Conservation (phyloP, 2,113 vertebrate species). For the Baryphthengus martii region DNA sequence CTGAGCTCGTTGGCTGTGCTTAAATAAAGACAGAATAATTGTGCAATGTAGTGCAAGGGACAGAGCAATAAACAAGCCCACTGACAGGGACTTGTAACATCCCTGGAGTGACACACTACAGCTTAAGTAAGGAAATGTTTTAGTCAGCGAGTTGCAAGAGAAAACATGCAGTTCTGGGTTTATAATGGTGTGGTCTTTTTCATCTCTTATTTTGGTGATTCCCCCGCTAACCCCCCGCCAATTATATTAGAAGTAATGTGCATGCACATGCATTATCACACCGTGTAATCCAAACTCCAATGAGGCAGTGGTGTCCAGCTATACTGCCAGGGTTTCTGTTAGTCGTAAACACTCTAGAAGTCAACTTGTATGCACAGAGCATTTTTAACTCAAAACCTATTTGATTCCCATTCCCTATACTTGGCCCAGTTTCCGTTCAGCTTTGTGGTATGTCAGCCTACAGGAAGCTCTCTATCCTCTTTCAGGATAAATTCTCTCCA, state of each 20-base stretch:
- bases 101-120: neutral
- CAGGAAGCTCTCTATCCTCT: neutral
- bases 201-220: neutral
- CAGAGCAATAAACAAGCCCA: neutral
- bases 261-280: neutral
- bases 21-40: conserved; percentile 6
- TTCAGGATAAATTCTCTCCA: conserved; percentile 29
- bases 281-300: neutral
- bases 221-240: too few relatives aligned
- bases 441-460: neutral
- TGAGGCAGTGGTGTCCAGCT: neutral
- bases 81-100: neutral
- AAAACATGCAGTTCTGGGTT: neutral
- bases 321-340: neutral
- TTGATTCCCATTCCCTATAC: neutral
- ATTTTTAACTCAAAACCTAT: neutral
- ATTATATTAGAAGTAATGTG: neutral
- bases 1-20: neutral
- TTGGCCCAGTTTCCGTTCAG: conserved; percentile 11
- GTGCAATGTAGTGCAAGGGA: neutral
- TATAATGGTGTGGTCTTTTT: neutral
- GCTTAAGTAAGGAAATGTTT: neutral
- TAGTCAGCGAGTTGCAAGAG: neutral
- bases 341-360: neutral
- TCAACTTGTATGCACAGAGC: neutral